Conservation (phyloP, 2,113 vertebrate genomes). For the Saguinus imperator region DNA sequence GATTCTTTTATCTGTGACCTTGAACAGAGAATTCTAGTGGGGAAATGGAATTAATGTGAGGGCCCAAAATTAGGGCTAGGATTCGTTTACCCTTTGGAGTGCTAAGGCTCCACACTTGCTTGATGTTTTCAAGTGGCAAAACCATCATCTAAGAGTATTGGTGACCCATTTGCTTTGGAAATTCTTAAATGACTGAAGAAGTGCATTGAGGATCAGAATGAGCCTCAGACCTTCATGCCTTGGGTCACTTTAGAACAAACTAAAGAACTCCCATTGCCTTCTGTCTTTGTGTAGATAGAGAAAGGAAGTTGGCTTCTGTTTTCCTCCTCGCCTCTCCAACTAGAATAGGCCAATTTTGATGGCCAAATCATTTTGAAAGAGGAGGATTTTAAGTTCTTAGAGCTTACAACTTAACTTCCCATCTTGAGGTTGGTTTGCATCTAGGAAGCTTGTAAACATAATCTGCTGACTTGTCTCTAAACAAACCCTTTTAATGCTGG, state of each 20-base stretch:
- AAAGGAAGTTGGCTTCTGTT: background rate
- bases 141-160: background rate
- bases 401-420: background rate
- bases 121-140: background rate
- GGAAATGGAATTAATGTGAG: background rate
- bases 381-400: background rate
- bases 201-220: background rate
- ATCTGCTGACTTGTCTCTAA: background rate
- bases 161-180: background rate
- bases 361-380: background rate
- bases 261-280: background rate
- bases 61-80: too few species aligned
- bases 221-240: background rate
- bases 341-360: background rate
- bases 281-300: too few species aligned
- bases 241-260: background rate
- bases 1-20: background rate
- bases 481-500: background rate
- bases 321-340: background rate
- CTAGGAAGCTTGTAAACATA: background rate
- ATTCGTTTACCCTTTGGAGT: background rate
- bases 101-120: background rate
- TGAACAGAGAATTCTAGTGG: background rate
- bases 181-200: background rate
- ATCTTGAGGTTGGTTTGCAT: background rate